Conservation (phyloP, 2,888 invertebrate species). For the Athalia circularis region DNA sequence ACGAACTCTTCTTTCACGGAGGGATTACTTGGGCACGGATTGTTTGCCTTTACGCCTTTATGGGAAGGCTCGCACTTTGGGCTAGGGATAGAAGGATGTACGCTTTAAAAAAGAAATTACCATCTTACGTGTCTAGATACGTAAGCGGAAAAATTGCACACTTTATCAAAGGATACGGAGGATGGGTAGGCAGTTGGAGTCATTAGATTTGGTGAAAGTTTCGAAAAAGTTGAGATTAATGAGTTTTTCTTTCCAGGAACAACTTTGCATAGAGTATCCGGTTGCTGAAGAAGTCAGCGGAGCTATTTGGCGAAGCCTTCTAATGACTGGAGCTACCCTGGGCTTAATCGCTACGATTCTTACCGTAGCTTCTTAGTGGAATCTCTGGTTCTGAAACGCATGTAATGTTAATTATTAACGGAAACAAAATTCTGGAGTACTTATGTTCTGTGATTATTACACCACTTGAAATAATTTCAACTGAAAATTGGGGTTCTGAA, state of each 20-base stretch:
- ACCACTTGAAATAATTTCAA: constrained; percentile 54
- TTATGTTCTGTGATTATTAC: constrained; percentile 66
- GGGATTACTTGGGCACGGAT: constrained; percentile 74
- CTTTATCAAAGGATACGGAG: constrained; percentile 73
- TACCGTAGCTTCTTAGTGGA: constrained; percentile 69
- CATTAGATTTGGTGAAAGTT: background rate
- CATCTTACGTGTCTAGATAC: constrained; percentile 72
- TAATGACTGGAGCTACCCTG: constrained; percentile 71
- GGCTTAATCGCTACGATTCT: constrained; percentile 71
- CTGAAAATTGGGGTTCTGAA: background rate
- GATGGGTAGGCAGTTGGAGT: constrained; percentile 70
- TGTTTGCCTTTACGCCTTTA: constrained; percentile 73
- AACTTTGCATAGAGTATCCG: constrained; percentile 71
- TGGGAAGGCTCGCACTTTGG: constrained; percentile 72
- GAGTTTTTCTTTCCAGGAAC: constrained; percentile 63
- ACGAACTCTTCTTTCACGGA: constrained; percentile 73
- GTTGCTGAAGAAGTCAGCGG: constrained; percentile 72
- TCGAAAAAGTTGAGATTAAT: background rate
- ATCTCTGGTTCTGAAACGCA: constrained; percentile 44
- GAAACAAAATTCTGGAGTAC: constrained; percentile 60
- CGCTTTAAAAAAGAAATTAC: constrained; percentile 68
- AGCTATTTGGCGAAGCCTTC: constrained; percentile 70
- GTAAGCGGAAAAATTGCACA: constrained; percentile 72
- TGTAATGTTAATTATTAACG: background rate
- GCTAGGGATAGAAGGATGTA: constrained; percentile 71